Evolutionary conservation across 2,113 vertebrate species (phyloP).

Genomic region (Aptenodytes forsteri): DNA sequence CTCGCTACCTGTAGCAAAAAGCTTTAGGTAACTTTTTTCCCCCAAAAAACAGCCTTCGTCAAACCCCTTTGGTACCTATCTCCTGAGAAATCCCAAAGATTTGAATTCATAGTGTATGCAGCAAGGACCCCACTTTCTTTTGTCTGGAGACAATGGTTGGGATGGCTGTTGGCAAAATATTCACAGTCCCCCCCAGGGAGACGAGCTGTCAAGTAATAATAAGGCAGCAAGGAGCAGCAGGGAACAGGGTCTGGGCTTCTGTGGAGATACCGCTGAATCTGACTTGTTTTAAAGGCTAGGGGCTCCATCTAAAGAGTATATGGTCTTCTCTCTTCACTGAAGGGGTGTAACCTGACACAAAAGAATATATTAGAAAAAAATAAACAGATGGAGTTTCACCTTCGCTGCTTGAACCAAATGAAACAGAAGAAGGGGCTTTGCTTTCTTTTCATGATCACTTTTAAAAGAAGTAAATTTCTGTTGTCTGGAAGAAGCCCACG

Average conservation of each 20-base stretch:
- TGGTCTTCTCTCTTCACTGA: neutral
- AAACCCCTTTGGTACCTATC: neutral
- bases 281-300: neutral
- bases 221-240: neutral
- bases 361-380: neutral
- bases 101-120: conserved; percentile 5
- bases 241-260: neutral
- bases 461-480: neutral
- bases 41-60: neutral
- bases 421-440: neutral
- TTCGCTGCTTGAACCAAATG: neutral
- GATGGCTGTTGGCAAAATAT: conserved; percentile 45
- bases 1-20: neutral
- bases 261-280: neutral
- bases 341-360: neutral
- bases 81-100: conserved; percentile 15
- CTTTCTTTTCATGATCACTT: neutral
- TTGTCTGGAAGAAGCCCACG: neutral
- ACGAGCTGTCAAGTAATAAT: conserved; percentile 25
- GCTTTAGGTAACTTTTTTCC: neutral
- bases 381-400: neutral
- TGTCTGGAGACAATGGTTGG: conserved; percentile 10
- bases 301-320: neutral
- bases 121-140: neutral
- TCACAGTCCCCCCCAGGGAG: neutral